Conservation (phyloP, 2,113 vertebrate species). For the Lamprotornis superbus region DNA sequence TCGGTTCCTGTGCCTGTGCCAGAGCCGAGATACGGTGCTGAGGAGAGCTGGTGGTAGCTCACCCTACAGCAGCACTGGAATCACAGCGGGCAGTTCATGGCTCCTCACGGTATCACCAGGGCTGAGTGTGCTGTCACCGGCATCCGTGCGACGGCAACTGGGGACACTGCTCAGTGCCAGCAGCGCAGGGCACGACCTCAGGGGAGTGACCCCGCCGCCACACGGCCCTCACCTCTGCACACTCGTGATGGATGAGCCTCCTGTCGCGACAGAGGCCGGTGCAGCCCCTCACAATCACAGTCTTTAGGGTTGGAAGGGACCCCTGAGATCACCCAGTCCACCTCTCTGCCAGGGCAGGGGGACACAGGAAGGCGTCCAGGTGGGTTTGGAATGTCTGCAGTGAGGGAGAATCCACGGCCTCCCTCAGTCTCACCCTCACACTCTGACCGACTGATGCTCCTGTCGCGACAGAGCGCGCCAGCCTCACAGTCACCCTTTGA, state of each 20-base stretch:
- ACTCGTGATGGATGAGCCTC: fast-evolving
- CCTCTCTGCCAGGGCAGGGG: not conserved
- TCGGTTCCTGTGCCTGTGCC: not conserved
- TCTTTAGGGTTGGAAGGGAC: not conserved
- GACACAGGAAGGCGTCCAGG: not conserved
- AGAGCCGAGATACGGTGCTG: not conserved
- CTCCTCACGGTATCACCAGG: not conserved
- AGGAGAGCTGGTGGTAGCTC: not conserved
- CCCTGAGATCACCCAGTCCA: not conserved
- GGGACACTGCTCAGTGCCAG: not conserved
- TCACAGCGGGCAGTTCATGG: not conserved
- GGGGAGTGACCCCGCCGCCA: not conserved
- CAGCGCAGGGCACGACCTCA: not conserved
- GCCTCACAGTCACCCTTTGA: not conserved
- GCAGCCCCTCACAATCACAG: not conserved
- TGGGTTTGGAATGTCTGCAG: not conserved
- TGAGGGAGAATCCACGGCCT: not conserved
- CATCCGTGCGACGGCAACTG: fast-evolving
- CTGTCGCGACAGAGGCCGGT: not conserved
- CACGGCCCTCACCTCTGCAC: not conserved
- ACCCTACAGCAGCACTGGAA: not conserved
- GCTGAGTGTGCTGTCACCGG: not conserved
- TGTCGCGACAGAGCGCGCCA: not conserved
- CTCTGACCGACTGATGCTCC: not conserved
- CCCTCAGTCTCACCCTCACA: not conserved